Conservation (phyloP, 2,113 vertebrate species). For the Mungos mungo region DNA sequence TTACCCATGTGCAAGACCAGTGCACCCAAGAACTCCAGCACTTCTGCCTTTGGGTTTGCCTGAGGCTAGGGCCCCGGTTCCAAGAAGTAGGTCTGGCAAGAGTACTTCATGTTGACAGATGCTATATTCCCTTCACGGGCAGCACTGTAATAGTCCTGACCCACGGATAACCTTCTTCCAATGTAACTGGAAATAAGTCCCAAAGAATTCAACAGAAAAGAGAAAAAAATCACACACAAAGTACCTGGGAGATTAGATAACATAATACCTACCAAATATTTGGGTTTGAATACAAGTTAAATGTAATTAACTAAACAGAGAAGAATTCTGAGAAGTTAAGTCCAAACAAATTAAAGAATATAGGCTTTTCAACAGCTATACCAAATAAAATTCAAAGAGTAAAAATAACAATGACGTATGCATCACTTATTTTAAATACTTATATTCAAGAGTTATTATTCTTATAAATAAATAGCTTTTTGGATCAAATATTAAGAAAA, state of each 20-base stretch:
- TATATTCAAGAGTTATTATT: background rate
- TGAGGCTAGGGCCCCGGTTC: fast-evolving
- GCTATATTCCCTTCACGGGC: background rate
- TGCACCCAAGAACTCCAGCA: fast-evolving
- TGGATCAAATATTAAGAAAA: background rate
- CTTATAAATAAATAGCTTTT: background rate
- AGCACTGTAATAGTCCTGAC: no score
- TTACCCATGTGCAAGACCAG: background rate
- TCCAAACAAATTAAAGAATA: background rate
- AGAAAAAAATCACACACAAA: background rate
- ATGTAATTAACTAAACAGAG: background rate
- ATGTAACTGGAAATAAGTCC: background rate
- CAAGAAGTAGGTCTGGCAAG: background rate
- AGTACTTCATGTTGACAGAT: background rate
- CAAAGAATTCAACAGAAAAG: background rate
- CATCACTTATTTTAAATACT: background rate
- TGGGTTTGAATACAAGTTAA: background rate
- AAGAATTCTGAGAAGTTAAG: background rate
- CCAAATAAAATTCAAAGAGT: background rate
- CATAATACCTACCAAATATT: background rate
- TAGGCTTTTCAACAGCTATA: background rate
- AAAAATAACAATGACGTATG: background rate
- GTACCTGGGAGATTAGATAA: background rate
- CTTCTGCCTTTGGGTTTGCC: background rate
- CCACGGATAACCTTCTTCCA: background rate